Conservation (phyloP, 2,888 invertebrate species). For the Melanostoma scalare region DNA sequence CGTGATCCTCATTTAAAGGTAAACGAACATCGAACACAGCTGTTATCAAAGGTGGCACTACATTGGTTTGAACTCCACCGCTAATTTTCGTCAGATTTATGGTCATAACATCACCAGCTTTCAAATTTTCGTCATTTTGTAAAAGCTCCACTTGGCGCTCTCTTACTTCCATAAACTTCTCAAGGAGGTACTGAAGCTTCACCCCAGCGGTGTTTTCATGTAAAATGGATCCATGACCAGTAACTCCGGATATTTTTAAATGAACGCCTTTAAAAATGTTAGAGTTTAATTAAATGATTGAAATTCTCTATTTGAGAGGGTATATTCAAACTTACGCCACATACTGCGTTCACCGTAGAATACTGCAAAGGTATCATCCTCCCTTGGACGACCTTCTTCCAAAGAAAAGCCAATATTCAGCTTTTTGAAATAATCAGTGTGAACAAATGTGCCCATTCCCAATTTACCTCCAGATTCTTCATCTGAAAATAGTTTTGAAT, state of each 20-base stretch:
- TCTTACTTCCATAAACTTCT: conserved; percentile 86
- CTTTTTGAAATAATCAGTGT: conserved; percentile 85
- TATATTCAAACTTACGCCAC: conserved; percentile 84
- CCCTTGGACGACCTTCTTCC: conserved; percentile 86
- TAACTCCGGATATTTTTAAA: conserved; percentile 84
- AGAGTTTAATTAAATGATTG: neutral
- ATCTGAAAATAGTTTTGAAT: conserved; percentile 65
- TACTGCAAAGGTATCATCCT: conserved; percentile 84
- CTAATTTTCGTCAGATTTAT: conserved; percentile 87
- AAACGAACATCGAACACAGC: conserved; percentile 86
- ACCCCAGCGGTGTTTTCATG: conserved; percentile 87
- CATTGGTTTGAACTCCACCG: conserved; percentile 91
- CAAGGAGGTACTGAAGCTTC: conserved; percentile 86
- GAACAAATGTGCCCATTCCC: conserved; percentile 88
- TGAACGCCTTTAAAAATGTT: conserved; percentile 71
- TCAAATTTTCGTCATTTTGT: conserved; percentile 79
- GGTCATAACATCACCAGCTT: conserved; percentile 87
- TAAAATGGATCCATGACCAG: conserved; percentile 90
- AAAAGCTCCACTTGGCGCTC: conserved; percentile 84
- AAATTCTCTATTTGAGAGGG: neutral
- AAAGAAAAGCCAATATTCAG: conserved; percentile 89
- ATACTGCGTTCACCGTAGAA: conserved; percentile 85
- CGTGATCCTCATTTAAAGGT: conserved; percentile 82
- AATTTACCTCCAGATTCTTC: conserved; percentile 86
- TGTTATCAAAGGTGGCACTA: conserved; percentile 88